Conservation (phyloP, 2,113 vertebrate species). For the Psettodes erumei region DNA sequence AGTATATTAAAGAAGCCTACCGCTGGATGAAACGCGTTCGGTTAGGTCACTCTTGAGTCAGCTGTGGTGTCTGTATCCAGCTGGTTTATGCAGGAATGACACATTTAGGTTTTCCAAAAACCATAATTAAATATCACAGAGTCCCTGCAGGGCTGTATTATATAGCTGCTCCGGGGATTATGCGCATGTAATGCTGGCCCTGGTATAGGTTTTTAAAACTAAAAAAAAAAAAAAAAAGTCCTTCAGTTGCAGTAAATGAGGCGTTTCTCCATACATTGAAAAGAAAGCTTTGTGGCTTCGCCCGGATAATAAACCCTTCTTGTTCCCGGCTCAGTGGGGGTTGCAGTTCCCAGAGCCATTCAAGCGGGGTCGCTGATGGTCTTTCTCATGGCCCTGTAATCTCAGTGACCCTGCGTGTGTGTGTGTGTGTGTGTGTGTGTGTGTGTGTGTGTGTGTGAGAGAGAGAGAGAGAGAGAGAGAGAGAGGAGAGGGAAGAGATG, state of each 20-base stretch:
- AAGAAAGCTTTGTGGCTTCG: constrained; percentile 36
- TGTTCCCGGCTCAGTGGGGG: constrained; percentile 29
- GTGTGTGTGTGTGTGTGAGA: too few relatives aligned
- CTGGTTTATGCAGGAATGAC: neutral
- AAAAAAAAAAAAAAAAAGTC: constrained; percentile 31
- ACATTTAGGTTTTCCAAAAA: constrained; percentile 39
- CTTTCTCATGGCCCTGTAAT: constrained; percentile 64
- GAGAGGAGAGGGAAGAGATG: too few relatives aligned
- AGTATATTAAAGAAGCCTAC: neutral
- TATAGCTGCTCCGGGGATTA: constrained; percentile 12
- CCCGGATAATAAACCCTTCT: constrained; percentile 51
- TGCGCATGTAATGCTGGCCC: constrained; percentile 11
- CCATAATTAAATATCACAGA: constrained; percentile 50
- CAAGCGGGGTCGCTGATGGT: constrained; percentile 79
- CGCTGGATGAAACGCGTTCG: neutral
- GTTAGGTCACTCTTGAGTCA: neutral
- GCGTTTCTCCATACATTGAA: constrained; percentile 49
- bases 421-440: too few relatives aligned
- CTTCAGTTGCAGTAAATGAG: constrained; percentile 48
- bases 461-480: too few relatives aligned
- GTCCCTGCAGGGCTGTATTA: neutral
- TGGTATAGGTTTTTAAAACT: constrained; percentile 20
- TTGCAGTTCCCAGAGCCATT: constrained; percentile 68
- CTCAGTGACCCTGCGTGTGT: constrained; percentile 59
- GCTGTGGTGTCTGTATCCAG: neutral